Evolutionary conservation across 64 coral and sea anemone genomes (phyloP).

Genomic region (Orbicella faveolata): DNA sequence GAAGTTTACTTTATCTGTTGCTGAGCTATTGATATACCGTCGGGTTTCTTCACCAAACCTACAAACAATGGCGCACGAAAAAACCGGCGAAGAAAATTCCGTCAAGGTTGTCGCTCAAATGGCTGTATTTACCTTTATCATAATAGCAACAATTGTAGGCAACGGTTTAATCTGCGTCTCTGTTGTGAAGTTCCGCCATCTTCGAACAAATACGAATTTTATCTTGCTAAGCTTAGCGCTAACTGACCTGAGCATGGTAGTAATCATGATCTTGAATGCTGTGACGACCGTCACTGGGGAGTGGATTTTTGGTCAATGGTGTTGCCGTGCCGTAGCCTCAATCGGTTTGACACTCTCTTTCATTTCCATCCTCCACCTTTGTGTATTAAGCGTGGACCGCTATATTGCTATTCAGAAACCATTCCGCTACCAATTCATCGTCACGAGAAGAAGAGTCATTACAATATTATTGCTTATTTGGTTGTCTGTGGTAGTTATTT

Average conservation of each 20-base stretch:
- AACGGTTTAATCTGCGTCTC: slow-evolving; percentile 73
- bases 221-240: slow-evolving; percentile 76
- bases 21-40: too few relatives aligned
- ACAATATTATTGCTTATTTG: slow-evolving; percentile 51
- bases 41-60: neutral
- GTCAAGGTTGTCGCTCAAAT: slow-evolving; percentile 27
- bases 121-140: slow-evolving; percentile 51
- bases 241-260: slow-evolving; percentile 82
- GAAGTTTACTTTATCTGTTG: too few relatives aligned
- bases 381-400: slow-evolving; percentile 84
- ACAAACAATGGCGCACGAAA: neutral
- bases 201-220: slow-evolving; percentile 77
- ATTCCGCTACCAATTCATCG: slow-evolving; percentile 59
- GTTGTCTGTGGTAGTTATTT: slow-evolving; percentile 41
- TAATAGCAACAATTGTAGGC: slow-evolving; percentile 60
- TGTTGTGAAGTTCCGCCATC: slow-evolving; percentile 56
- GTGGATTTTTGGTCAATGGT: slow-evolving; percentile 73
- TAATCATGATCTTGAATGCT: slow-evolving; percentile 78
- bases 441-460: slow-evolving; percentile 63
- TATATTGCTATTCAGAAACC: slow-evolving; percentile 88
- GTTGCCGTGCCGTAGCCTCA: slow-evolving; percentile 55
- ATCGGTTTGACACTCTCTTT: slow-evolving; percentile 60
- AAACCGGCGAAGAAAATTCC: neutral
- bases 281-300: slow-evolving; percentile 48
- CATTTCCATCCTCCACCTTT: slow-evolving; percentile 88